Base-by-base conservation (phyloP, 2,888 invertebrate genomes). In the Sinotaia quadrata region DNA sequence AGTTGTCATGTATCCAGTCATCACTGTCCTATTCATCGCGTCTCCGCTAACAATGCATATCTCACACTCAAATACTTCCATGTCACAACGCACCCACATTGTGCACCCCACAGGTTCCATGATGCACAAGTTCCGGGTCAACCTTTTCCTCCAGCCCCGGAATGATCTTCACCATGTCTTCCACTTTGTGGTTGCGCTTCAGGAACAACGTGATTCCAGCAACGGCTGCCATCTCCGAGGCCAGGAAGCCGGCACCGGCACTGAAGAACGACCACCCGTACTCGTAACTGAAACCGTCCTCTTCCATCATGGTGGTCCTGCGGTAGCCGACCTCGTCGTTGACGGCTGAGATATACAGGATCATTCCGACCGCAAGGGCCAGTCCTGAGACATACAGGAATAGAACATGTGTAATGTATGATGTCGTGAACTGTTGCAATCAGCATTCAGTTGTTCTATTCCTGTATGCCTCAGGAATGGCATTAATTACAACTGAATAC, bases 221-320 rank as follows among this genome's bases (percentile, higher is more conserved):
- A 7, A 87, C 85, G 2, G 86, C 84, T 7, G 85, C 83, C 18
- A 81, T 68, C 78, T 86, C 84, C 12, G 84, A 77, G 41, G 79
- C 76, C 49, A 87, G 78, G 72, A 87, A 87, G 5, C 85, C 82
- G 21, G 83, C 76, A 2, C 85, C 87, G 33, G 84, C 85, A 54
- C 83, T 85, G 75, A 83, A 82, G 72, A 87, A 87, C 5, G 87
- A 86, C 86, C 86, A 87, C 21, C 86, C 85, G 73, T 87, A 87
- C 7, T 67, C 72, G 73, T 86, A 87, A 2, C 66, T 61, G 73
- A 87, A 87, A 27, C 77, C 78, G 0, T 73, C 77, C 24, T 76
- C 77, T 27, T 82, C 79, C 79, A 66, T 81, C 78, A 51, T 79
- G 70, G 34, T 82, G 75, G 59, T 80, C 75, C 29, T 79, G 33